These are phyloP conservation scores for Dermolepida albohirtum DNA, from an alignment of 2,888 invertebrate species.

Conservation along the genomic window DNA sequence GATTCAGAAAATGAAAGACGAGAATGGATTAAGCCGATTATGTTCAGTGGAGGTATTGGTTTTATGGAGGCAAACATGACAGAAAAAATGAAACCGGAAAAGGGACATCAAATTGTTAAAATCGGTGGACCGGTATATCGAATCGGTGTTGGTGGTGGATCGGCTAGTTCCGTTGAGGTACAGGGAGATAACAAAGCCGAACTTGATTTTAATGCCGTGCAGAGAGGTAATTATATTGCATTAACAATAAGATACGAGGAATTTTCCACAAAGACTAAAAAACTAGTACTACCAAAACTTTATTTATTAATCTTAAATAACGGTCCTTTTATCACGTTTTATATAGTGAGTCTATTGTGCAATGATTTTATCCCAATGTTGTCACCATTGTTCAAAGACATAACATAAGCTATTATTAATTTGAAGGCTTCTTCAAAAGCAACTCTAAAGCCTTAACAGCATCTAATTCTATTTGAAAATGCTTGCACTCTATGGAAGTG, in stretches of 20 bases:
- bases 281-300: too few species aligned
- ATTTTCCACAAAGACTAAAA: too few species aligned
- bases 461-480: too few species aligned
- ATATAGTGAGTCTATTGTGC: too few species aligned
- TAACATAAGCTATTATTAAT: too few species aligned
- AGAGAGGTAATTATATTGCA: constrained; percentile 71
- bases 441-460: too few species aligned
- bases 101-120: constrained; percentile 93
- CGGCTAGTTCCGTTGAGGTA: constrained; percentile 95
- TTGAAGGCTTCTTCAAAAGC: too few species aligned
- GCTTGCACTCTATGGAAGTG: too few species aligned
- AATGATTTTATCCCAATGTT: too few species aligned
- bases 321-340: too few species aligned
- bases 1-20: constrained; percentile 73
- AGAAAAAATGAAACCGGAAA: constrained; percentile 79
- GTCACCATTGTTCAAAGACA: too few species aligned
- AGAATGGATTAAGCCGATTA: constrained; percentile 98
- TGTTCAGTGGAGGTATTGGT: constrained; percentile 98
- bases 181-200: constrained; percentile 90
- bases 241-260: background rate
- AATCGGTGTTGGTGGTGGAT: constrained; percentile 98
- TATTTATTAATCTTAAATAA: too few species aligned
- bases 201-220: constrained; percentile 96
- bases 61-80: constrained; percentile 87
- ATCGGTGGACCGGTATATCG: constrained; percentile 97